phyloP scores from a whole-genome alignment of 23 tunicate genomes.

The Styela clava region DNA sequence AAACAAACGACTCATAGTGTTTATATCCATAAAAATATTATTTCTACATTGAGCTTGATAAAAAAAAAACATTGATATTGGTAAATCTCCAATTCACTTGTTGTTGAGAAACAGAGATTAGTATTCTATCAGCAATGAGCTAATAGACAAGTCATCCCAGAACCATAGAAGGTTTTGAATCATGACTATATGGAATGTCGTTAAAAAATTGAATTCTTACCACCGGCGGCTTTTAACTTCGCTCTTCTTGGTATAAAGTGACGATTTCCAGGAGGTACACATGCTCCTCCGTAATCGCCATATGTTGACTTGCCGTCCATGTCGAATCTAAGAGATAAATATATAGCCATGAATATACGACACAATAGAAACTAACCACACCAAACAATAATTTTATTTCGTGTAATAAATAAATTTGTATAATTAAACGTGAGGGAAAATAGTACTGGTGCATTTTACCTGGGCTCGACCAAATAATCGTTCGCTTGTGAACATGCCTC shows the following conservation, averaged over 20 bases:
- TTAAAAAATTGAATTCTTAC: too few species aligned
- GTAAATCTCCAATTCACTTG: too few species aligned
- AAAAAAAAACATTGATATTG: neutral
- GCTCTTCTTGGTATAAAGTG: constrained; percentile 94
- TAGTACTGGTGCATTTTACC: too few species aligned
- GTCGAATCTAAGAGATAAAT: constrained; percentile 59
- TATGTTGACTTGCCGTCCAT: constrained; percentile 77
- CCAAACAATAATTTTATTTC: neutral
- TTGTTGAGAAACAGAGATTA: too few species aligned
- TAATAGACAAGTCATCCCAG: too few species aligned
- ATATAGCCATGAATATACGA: neutral
- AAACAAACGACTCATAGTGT: neutral
- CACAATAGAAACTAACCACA: neutral
- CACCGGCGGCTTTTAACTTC: constrained; percentile 88
- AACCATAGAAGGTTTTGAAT: too few species aligned
- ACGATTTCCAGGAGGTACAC: constrained; percentile 82
- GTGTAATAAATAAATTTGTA: too few species aligned
- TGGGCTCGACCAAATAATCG: constrained; percentile 60
- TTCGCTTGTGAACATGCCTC: neutral
- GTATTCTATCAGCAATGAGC: too few species aligned
- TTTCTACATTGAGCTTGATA: neutral
- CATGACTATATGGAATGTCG: too few species aligned
- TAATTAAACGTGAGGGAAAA: too few species aligned
- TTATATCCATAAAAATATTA: neutral
- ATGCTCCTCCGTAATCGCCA: constrained; percentile 58